phyloP scores from a whole-genome alignment of 2,888 invertebrate genomes.

The Creontiades dilutus region DNA sequence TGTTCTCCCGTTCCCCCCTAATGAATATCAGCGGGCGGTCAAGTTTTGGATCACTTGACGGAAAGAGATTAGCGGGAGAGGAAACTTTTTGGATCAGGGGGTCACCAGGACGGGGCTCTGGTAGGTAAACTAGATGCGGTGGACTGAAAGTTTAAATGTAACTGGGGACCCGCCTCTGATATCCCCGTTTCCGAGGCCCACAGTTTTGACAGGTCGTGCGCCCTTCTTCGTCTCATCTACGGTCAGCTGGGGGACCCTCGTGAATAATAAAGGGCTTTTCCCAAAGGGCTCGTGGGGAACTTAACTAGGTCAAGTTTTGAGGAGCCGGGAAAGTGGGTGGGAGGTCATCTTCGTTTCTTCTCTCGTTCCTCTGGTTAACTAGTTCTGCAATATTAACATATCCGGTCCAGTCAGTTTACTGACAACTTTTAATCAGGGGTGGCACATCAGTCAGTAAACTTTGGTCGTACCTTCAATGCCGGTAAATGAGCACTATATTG shows the following conservation, averaged over 20 bases:
- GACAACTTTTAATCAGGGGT: too few relatives aligned
- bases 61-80: not conserved
- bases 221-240: not conserved
- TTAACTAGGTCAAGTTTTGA: conserved; percentile 18
- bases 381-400: too few relatives aligned
- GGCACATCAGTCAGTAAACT: too few relatives aligned
- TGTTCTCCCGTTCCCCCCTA: not conserved
- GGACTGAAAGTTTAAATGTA: conserved; percentile 32
- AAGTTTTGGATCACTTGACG: conserved; percentile 30
- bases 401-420: too few relatives aligned
- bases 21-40: conserved; percentile 1
- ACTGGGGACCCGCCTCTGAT: conserved; percentile 6
- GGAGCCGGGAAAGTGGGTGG: not conserved
- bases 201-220: conserved; percentile 33
- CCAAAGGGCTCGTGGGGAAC: not conserved
- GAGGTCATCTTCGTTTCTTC: conserved; percentile 3
- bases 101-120: not conserved
- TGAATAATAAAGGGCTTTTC: conserved; percentile 1
- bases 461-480: too few relatives aligned
- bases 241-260: conserved; percentile 3
- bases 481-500: too few relatives aligned
- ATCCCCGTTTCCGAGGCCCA: not conserved
- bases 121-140: conserved; percentile 10
- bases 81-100: conserved; percentile 21
- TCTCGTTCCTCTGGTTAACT: too few relatives aligned